Percentiles rank a stretch among this genome's conserved stretches.
Evolutionary conservation across 2,113 vertebrate species (phyloP).

Genomic region (Myxocyprinus asiaticus): DNA sequence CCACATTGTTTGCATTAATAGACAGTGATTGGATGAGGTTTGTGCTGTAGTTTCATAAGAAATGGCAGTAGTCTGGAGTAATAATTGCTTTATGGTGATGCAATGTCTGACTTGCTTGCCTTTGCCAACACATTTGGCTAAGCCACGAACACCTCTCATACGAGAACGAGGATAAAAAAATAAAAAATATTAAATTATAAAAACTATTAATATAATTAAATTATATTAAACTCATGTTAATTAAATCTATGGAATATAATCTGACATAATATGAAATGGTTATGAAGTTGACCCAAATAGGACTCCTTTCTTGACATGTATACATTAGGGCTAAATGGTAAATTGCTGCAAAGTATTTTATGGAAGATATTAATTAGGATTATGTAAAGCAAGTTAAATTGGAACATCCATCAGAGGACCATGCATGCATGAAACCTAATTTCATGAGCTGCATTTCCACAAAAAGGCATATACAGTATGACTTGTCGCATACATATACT

Average conservation of each 20-base stretch:
- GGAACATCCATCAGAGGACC: constrained; percentile 14
- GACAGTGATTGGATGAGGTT: not conserved
- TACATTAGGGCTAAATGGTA: not conserved
- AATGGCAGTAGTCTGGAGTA: not conserved
- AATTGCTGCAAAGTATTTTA: not conserved
- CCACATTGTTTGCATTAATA: not conserved
- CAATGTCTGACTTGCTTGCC: not conserved
- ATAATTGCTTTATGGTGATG: not conserved
- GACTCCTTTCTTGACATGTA: not conserved
- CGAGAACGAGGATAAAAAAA: not conserved
- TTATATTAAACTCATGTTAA: no score
- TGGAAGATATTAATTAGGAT: constrained; percentile 19
- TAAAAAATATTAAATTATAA: no score
- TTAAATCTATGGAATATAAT: no score
- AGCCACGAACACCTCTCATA: not conserved
- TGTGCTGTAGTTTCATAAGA: not conserved
- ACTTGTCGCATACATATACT: not conserved
- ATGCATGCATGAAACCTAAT: constrained; percentile 18
- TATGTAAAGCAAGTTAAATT: constrained; percentile 15
- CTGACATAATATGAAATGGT: no score
- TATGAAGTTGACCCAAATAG: not conserved
- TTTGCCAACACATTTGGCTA: not conserved
- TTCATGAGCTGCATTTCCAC: constrained; percentile 21
- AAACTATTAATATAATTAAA: no score
- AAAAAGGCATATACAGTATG: constrained; percentile 3